Evolutionary conservation across 2,797 vertebrate species (phyloP), one percentile per base, ranked within the genome.

Genomic region (Fundulus diaphanus): DNA sequence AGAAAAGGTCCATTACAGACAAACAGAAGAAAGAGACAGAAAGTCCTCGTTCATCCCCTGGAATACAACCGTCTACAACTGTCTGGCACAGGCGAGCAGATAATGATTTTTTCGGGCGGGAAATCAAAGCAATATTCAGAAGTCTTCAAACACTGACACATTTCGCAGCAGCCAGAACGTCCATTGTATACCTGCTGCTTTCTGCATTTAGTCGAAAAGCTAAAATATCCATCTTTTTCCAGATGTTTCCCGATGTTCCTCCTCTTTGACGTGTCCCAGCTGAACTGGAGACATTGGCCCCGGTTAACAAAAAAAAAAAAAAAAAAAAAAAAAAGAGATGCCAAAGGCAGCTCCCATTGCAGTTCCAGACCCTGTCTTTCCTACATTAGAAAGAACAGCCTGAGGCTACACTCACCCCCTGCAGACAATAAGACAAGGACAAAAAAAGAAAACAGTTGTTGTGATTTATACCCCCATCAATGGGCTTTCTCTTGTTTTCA

Each of bases 111-210:
- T 82, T 85, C 86, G 81, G 85, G 84, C 85, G 75, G 29, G 70
- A 83, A 88, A 90, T 91, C 89, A 91, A 92, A 91, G 88, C 2
- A 54, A 79, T n/a, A 80, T 72, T 70, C 80, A 85, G 80, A 77
- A 83, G 80, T 80, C 81, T 88, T 81, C 83, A 76, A 84, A 88
- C 80, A 81, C 83, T 88, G 86, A 87, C 73, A 78, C 85, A 88
- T 90, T 90, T 90, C 87, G 82, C 70, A 78, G 88, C 75, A 54
- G 84, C 87, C 87, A 86, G 87, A 79, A 85, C 85, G 84, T 90
- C 87, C 81, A 90, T 91, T 93, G 89, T 92, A 84, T 90, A 92
- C 89, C 90, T 94, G 92, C 93, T 94, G 92, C 87, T 93, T 94
- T 95, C 91, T 91, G 76, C 90, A 94, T 94, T 92, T 87, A 77